A percentile compares a stretch with the other conserved stretches of the same genome.
These are phyloP conservation scores for Agonum fuliginosum DNA, from an alignment of 2,888 invertebrate species.

Conservation along the genomic window DNA sequence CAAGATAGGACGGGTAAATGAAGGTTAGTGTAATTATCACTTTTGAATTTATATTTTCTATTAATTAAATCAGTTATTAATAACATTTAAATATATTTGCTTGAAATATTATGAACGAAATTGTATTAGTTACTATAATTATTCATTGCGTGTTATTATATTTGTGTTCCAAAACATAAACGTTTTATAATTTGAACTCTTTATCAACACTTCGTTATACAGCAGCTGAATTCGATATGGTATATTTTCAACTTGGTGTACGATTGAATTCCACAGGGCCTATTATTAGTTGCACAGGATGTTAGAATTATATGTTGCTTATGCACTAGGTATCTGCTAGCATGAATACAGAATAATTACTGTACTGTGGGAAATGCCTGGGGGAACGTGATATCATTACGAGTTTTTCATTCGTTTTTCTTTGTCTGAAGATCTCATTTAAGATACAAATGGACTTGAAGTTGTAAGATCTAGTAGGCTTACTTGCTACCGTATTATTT, in stretches of 20 bases:
- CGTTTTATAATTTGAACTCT: not conserved
- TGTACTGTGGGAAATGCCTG: slow-evolving; percentile 57
- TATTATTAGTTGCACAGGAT: slow-evolving; percentile 60
- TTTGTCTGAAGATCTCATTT: slow-evolving; percentile 50
- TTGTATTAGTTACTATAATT: not conserved
- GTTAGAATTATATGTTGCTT: slow-evolving; percentile 57
- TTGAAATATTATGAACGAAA: not conserved
- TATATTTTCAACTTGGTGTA: slow-evolving; percentile 41
- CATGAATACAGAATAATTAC: slow-evolving; percentile 57
- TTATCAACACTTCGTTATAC: slow-evolving; percentile 23
- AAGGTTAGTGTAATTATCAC: slow-evolving; percentile 65
- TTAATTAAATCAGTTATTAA: slow-evolving; percentile 14
- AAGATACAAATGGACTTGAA: slow-evolving; percentile 41
- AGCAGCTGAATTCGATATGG: slow-evolving; percentile 27
- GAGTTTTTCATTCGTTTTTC: slow-evolving; percentile 53
- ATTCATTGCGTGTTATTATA: not conserved
- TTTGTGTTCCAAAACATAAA: not conserved
- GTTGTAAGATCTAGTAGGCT: slow-evolving; percentile 8
- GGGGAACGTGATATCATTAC: slow-evolving; percentile 53
- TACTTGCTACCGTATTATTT: not conserved
- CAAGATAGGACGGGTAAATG: slow-evolving; percentile 80
- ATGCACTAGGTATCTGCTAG: slow-evolving; percentile 55
- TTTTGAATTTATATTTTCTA: slow-evolving; percentile 34
- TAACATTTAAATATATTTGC: slow-evolving; percentile 8
- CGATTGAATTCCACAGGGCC: slow-evolving; percentile 50